Conservation (phyloP, 2,113 vertebrate genomes). For the Charadrius vociferus region DNA sequence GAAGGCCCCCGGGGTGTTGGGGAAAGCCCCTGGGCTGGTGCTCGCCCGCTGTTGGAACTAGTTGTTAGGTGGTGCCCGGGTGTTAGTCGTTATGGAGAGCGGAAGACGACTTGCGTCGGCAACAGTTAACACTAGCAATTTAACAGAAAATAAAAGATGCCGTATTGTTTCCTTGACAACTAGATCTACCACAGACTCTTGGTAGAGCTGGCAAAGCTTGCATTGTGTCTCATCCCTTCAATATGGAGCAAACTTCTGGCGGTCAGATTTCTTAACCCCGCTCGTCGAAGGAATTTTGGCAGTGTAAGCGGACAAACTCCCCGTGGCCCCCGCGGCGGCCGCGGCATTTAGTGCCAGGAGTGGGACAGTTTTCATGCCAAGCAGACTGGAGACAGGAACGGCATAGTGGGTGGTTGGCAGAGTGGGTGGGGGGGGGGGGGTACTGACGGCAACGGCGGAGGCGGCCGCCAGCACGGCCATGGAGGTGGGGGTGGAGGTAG, state of each 20-base stretch:
- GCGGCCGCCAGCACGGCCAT: constrained; percentile 86
- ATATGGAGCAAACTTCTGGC: constrained; percentile 94
- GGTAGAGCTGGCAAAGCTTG: constrained; percentile 67
- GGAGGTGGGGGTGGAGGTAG: constrained; percentile 86
- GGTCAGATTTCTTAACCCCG: constrained; percentile 88
- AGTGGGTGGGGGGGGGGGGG: constrained; percentile 82
- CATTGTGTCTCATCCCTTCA: constrained; percentile 75
- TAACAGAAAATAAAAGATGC: constrained; percentile 70
- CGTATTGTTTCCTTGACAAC: constrained; percentile 69
- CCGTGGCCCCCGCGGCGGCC: constrained; percentile 81
- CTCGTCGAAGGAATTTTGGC: constrained; percentile 85
- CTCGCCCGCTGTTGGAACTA: constrained; percentile 74
- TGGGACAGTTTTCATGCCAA: constrained; percentile 94
- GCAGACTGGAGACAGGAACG: constrained; percentile 90
- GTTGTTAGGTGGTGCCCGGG: constrained; percentile 46
- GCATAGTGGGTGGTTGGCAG: constrained; percentile 88
- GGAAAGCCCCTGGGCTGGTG: background rate
- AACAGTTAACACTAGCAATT: constrained; percentile 70
- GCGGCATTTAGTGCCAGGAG: constrained; percentile 88
- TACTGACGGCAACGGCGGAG: constrained; percentile 85
- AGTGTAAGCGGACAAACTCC: constrained; percentile 85
- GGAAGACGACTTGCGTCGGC: constrained; percentile 67
- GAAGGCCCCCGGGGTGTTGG: background rate
- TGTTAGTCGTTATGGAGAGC: constrained; percentile 71
- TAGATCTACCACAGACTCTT: constrained; percentile 74